Conservation (phyloP, 2,888 invertebrate genomes). For the Parnassius smintheus region DNA sequence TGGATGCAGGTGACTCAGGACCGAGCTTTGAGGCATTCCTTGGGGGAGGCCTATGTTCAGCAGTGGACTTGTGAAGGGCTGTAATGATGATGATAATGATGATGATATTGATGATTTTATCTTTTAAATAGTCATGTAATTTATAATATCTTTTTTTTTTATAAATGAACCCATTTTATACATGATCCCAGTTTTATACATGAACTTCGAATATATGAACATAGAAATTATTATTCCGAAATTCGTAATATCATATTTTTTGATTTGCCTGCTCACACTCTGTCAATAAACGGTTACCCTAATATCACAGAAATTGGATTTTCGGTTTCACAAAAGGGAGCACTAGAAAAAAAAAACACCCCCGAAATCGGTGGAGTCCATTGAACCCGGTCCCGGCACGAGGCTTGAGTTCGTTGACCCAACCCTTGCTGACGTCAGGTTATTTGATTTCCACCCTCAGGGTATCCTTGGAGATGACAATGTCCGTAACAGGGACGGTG, state of each 20-base stretch:
- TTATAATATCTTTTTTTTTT: too few species aligned
- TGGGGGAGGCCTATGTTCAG: too few species aligned
- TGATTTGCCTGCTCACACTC: conserved; percentile 6
- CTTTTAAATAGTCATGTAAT: too few species aligned
- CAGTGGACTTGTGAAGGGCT: too few species aligned
- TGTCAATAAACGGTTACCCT: conserved; percentile 16
- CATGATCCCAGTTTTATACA: too few species aligned
- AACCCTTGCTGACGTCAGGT: conserved; percentile 13
- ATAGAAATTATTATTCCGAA: not conserved
- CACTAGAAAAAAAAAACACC: conserved; percentile 26
- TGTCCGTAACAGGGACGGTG: not conserved
- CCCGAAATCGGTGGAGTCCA: conserved; percentile 32
- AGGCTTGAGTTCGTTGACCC: conserved; percentile 31
- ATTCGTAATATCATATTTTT: not conserved
- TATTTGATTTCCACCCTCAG: conserved; percentile 16
- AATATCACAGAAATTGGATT: conserved; percentile 20
- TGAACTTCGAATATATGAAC: too few species aligned
- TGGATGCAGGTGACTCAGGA: too few species aligned
- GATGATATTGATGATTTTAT: too few species aligned
- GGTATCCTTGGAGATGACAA: conserved; percentile 3
- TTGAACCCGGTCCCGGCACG: conserved; percentile 30
- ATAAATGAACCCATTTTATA: too few species aligned
- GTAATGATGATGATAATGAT: too few species aligned
- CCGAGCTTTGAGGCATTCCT: too few species aligned
- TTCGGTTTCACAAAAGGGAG: conserved; percentile 10